Evolutionary conservation across 2,797 vertebrate species (phyloP).

Genomic region (Australoheros facetus): DNA sequence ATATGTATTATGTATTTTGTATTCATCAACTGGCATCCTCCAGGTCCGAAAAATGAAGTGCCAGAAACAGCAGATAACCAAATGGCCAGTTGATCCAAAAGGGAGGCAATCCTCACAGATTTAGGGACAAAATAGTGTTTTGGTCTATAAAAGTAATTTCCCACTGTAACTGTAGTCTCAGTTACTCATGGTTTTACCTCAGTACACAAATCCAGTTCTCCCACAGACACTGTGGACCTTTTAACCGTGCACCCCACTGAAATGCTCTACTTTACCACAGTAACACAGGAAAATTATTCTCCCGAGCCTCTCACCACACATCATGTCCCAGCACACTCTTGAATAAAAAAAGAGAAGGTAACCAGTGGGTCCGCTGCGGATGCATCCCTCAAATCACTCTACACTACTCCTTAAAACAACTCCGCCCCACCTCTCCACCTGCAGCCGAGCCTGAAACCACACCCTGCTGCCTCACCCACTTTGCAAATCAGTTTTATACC

Average conservation of each 20-base stretch:
- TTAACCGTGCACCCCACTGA: neutral
- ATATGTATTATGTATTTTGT: neutral
- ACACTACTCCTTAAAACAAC: neutral
- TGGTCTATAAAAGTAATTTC: neutral
- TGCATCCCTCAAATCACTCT: neutral
- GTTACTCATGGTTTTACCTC: neutral
- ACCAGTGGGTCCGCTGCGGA: neutral
- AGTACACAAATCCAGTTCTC: neutral
- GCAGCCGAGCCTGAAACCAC: no score
- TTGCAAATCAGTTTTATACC: no score
- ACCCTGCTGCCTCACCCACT: no score
- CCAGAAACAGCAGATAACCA: neutral
- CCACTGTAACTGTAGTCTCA: neutral
- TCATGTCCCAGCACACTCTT: neutral
- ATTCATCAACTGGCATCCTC: neutral
- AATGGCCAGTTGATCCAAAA: neutral
- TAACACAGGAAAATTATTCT: neutral
- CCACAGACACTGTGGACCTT: neutral
- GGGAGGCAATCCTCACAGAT: neutral
- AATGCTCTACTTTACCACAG: neutral
- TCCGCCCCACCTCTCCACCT: no score
- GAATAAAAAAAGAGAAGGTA: neutral
- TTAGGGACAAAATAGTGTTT: neutral
- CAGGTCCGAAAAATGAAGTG: neutral
- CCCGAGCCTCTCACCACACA: neutral